A percentile compares a stretch with the other conserved stretches of the same genome.
Conservation (phyloP, 2,113 vertebrate species). For the Castor canadensis region DNA sequence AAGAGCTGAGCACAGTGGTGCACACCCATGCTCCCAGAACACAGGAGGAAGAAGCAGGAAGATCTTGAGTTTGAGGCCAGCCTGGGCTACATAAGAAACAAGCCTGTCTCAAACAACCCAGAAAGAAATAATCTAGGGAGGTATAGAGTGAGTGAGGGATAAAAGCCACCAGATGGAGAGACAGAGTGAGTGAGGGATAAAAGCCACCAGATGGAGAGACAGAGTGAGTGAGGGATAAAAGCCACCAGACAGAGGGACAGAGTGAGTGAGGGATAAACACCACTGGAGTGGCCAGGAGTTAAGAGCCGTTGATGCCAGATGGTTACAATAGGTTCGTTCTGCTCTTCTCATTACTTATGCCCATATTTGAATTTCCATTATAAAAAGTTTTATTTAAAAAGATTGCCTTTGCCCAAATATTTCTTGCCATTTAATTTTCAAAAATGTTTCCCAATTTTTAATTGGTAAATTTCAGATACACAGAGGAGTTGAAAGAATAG, state of each 20-base stretch:
- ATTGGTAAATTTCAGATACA: neutral
- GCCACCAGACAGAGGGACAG: neutral
- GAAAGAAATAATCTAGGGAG: no score
- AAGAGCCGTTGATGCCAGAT: neutral
- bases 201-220: neutral
- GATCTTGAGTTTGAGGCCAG: no score
- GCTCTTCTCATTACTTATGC: neutral
- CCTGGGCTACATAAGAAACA: no score
- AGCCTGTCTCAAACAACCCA: no score
- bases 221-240: neutral
- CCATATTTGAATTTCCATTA: neutral
- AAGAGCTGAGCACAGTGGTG: no score
- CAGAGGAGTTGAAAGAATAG: neutral
- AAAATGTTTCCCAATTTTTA: neutral
- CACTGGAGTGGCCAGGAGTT: neutral
- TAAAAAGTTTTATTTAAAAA: neutral
- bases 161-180: no score
- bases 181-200: neutral
- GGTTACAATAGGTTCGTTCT: neutral
- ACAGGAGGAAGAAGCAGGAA: no score
- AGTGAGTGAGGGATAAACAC: neutral
- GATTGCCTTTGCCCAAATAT: neutral
- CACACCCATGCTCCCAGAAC: no score
- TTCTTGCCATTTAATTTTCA: slow-evolving; percentile 11
- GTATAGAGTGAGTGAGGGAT: no score